Evolutionary conservation across 2,888 invertebrate species (phyloP).

Genomic region (Chaetogeoica ovagalla): DNA sequence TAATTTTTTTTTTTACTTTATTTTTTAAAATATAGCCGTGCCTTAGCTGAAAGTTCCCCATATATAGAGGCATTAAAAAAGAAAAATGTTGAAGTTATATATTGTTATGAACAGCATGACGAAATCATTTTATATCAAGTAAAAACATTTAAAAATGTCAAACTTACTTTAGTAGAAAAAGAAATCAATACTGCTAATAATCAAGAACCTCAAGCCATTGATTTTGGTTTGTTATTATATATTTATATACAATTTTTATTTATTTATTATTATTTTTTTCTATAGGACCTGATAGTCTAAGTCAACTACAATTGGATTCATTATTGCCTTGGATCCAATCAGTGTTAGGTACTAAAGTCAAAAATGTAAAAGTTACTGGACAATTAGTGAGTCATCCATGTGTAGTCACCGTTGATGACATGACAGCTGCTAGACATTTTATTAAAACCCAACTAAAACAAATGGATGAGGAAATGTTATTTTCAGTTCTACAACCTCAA

Average conservation of each 20-base stretch:
- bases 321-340: slow-evolving; percentile 78
- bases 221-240: slow-evolving; percentile 27
- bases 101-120: slow-evolving; percentile 96
- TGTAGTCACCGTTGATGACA: slow-evolving; percentile 92
- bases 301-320: slow-evolving; percentile 68
- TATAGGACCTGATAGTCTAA: slow-evolving; percentile 56
- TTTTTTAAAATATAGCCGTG: slow-evolving; percentile 68
- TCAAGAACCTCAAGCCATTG: slow-evolving; percentile 63
- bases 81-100: slow-evolving; percentile 86
- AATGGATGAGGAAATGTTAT: slow-evolving; percentile 81
- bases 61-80: slow-evolving; percentile 91
- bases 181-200: slow-evolving; percentile 75
- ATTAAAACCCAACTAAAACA: slow-evolving; percentile 83
- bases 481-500: slow-evolving; percentile 83
- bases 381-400: slow-evolving; percentile 89
- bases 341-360: slow-evolving; percentile 76
- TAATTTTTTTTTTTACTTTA: slow-evolving; percentile 3
- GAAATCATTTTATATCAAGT: slow-evolving; percentile 91
- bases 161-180: slow-evolving; percentile 87
- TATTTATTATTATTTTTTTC: slow-evolving; percentile 6
- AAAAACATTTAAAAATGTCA: slow-evolving; percentile 75
- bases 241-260: not conserved
- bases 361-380: slow-evolving; percentile 79
- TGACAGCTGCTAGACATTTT: slow-evolving; percentile 95
- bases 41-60: slow-evolving; percentile 89